Percentiles rank a stretch among this genome's conserved stretches.
Conservation (phyloP, 2,797 vertebrate species). For the Sebastes taczanowskii region DNA sequence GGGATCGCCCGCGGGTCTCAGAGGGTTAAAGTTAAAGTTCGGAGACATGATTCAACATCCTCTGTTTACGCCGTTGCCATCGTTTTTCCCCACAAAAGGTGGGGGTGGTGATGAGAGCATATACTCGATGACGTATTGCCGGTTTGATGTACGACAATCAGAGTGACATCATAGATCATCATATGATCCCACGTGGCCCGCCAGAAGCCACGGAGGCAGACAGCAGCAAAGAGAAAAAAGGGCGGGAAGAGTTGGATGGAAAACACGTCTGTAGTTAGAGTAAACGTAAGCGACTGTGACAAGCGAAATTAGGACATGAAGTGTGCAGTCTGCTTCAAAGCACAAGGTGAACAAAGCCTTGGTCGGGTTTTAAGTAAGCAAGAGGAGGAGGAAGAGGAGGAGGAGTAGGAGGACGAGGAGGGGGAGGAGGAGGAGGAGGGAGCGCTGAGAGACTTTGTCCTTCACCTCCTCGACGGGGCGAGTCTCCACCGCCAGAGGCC, state of each 20-base stretch:
- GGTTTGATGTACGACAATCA: background rate
- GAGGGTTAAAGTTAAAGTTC: too few relatives aligned
- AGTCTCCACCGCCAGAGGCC: constrained; percentile 67
- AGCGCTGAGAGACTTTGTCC: constrained; percentile 63
- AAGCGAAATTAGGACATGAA: constrained; percentile 70
- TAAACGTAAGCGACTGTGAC: constrained; percentile 59
- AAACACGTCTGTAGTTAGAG: constrained; percentile 26
- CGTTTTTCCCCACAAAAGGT: too few relatives aligned
- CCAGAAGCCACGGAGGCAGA: background rate
- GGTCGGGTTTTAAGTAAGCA: constrained; percentile 44
- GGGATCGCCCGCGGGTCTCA: too few relatives aligned
- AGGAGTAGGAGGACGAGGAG: background rate
- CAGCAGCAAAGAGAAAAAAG: background rate
- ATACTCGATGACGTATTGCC: too few relatives aligned
- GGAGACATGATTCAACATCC: too few relatives aligned
- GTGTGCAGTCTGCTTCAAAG: constrained; percentile 75
- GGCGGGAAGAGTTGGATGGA: background rate
- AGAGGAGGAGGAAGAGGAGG: background rate
- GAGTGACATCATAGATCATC: background rate
- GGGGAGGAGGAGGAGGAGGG: background rate
- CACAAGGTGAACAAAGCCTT: constrained; percentile 59
- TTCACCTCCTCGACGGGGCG: constrained; percentile 68
- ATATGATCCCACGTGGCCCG: background rate
- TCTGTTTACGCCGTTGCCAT: too few relatives aligned
- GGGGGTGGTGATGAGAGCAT: too few relatives aligned